Conservation (phyloP, 2,113 vertebrate genomes). For the Xenus cinereus region DNA sequence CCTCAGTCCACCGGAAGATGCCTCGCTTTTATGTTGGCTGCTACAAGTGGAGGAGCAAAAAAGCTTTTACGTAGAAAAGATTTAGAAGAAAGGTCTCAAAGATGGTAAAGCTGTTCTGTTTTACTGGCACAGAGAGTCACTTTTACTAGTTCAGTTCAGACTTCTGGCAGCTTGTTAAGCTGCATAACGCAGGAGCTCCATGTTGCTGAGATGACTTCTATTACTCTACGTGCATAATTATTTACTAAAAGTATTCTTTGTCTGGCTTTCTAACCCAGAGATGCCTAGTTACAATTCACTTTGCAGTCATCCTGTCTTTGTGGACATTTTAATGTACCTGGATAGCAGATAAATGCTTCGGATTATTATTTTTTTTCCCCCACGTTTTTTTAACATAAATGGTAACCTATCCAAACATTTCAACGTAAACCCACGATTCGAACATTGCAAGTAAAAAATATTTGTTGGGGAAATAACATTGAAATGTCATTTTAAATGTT, state of each 20-base stretch:
- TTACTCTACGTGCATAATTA: background rate
- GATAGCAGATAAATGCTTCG: background rate
- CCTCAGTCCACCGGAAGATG: background rate
- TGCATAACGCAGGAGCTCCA: background rate
- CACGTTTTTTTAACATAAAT: background rate
- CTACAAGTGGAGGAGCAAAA: background rate
- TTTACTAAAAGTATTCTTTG: background rate
- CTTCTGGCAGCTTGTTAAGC: constrained; percentile 11
- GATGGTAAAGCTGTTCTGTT: constrained; percentile 20
- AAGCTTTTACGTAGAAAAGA: background rate
- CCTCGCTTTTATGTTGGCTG: background rate
- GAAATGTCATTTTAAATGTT: background rate
- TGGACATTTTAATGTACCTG: background rate
- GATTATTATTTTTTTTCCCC: background rate
- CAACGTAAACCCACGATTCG: background rate
- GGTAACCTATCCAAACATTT: background rate
- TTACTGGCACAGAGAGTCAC: background rate
- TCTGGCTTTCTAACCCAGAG: background rate
- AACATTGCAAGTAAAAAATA: background rate
- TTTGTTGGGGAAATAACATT: background rate
- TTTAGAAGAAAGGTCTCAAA: constrained; percentile 1
- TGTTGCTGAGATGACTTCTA: background rate
- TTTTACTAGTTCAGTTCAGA: background rate
- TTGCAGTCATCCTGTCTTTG: background rate
- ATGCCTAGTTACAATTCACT: background rate